A percentile compares a stretch with the other conserved stretches of the same genome.
Conservation (phyloP, 2,888 invertebrate species). For the Azorinus chamasolen region DNA sequence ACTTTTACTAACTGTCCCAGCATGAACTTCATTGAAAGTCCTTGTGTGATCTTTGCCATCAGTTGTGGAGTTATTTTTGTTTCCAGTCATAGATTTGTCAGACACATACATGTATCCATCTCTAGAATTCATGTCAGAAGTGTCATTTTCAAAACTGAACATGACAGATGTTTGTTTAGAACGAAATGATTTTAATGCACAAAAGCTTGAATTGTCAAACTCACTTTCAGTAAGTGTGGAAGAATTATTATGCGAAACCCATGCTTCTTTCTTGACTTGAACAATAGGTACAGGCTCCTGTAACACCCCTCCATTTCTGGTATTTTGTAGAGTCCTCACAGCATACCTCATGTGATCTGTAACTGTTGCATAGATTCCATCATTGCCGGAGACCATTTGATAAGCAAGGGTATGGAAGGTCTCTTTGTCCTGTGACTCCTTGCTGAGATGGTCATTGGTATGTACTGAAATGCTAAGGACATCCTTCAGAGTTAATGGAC, state of each 20-base stretch:
- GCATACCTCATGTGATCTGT: constrained; percentile 54
- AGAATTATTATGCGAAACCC: too few relatives aligned
- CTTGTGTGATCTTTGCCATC: too few relatives aligned
- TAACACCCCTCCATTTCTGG: too few relatives aligned
- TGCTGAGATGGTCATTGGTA: background rate
- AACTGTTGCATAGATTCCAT: constrained; percentile 49
- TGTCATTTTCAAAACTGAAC: constrained; percentile 38
- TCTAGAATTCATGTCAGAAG: background rate
- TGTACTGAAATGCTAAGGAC: background rate
- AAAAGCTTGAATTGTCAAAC: background rate
- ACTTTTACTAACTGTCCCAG: too few relatives aligned
- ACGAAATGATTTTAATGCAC: constrained; percentile 9
- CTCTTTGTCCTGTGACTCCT: constrained; percentile 16
- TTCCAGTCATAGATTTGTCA: too few relatives aligned
- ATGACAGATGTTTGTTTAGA: constrained; percentile 38
- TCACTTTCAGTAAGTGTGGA: background rate
- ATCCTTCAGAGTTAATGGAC: background rate
- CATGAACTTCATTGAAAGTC: too few relatives aligned
- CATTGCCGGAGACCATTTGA: constrained; percentile 50
- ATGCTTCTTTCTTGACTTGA: too few relatives aligned
- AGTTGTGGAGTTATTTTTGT: too few relatives aligned
- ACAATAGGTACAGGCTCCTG: too few relatives aligned
- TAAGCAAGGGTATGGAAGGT: constrained; percentile 45
- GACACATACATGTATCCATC: too few relatives aligned
- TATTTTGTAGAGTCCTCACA: constrained; percentile 25